Evolutionary conservation across 2,888 invertebrate genomes (phyloP), one percentile per base, ranked within the genome.

Genomic region (Nemurella pictetii): DNA sequence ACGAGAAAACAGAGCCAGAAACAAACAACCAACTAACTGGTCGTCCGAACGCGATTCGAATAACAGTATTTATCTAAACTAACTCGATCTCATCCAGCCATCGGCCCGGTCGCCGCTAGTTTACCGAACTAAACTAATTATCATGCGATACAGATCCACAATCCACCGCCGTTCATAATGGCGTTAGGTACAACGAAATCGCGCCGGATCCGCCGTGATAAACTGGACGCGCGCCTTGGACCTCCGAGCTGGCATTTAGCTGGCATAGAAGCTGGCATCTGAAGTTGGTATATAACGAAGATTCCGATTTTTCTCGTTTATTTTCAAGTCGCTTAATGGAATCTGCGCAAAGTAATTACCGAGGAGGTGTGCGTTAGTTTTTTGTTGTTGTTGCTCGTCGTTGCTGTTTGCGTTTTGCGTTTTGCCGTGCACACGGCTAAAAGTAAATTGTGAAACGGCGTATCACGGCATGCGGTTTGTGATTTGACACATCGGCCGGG

Each of bases 391-490:
- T 55, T 55, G 55, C 55, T 7, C 20, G 20, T 20, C 55, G 15
- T 55, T n/a, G n/a, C n/a, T n/a, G n/a, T n/a, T n/a, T n/a, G 20
- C 55, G 55, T 15, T 55, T 55, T 55, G 55, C 20, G 12, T 55
- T 2, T 20, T 55, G 55, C 9, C 9, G 55, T n/a, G 55, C 55
- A 55, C 9, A 74, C 77, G 55, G 83, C 27, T 82, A 27, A 85
- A 82, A 72, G 36, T 83, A 83, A 80, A 83, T 83, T 83, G 78
- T 85, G 55, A 85, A 85, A 85, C 82, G 82, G 82, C 55, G n/a
- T n/a, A 82, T 36, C 29, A 82, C 25, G 25, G 72, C 27, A 25
- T 83, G 85, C n/a, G 85, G 85, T 85, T 77, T 27, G 15, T 30
- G 30, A 82, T 72, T 82, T 82, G 82, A 82, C 82, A 82, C 82